Conservation (phyloP, 2,888 invertebrate genomes). For the Dinocampus coccinellae region DNA sequence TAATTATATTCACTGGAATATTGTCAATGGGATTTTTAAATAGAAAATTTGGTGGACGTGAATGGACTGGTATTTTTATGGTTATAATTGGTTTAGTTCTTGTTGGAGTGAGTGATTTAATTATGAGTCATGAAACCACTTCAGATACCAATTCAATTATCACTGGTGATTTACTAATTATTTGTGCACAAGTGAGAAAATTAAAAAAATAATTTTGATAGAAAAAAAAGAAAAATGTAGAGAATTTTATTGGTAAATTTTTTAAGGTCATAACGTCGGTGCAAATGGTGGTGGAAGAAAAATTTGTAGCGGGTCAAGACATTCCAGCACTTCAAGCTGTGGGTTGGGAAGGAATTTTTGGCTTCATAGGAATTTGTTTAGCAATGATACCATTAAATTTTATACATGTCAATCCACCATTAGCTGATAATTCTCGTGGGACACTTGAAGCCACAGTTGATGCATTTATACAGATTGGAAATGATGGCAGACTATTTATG, state of each 20-base stretch:
- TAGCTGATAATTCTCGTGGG: slow-evolving; percentile 80
- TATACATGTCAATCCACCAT: slow-evolving; percentile 81
- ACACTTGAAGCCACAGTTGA: slow-evolving; percentile 89
- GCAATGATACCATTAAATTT: slow-evolving; percentile 86
- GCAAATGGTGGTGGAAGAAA: slow-evolving; percentile 97
- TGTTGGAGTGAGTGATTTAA: slow-evolving; percentile 83
- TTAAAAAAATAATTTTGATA: slow-evolving; percentile 15
- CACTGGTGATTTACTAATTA: slow-evolving; percentile 83
- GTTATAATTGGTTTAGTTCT: slow-evolving; percentile 80
- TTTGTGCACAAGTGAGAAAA: slow-evolving; percentile 74
- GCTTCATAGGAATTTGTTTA: slow-evolving; percentile 75
- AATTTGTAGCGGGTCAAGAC: slow-evolving; percentile 85
- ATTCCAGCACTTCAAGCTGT: slow-evolving; percentile 92
- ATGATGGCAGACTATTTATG: slow-evolving; percentile 74
- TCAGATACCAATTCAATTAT: slow-evolving; percentile 79
- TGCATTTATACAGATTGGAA: slow-evolving; percentile 85
- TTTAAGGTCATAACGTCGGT: slow-evolving; percentile 83
- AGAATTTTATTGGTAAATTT: slow-evolving; percentile 23
- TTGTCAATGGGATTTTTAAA: slow-evolving; percentile 87
- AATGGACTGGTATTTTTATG: slow-evolving; percentile 83
- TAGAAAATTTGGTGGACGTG: slow-evolving; percentile 74
- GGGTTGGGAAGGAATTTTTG: slow-evolving; percentile 93
- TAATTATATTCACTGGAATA: slow-evolving; percentile 90
- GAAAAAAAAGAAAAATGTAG: slow-evolving; percentile 8
- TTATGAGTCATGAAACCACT: slow-evolving; percentile 63